Percentiles rank a stretch among this genome's conserved stretches.
phyloP scores from a whole-genome alignment of 2,888 invertebrate species.

The Amphipyra tragopoginis region DNA sequence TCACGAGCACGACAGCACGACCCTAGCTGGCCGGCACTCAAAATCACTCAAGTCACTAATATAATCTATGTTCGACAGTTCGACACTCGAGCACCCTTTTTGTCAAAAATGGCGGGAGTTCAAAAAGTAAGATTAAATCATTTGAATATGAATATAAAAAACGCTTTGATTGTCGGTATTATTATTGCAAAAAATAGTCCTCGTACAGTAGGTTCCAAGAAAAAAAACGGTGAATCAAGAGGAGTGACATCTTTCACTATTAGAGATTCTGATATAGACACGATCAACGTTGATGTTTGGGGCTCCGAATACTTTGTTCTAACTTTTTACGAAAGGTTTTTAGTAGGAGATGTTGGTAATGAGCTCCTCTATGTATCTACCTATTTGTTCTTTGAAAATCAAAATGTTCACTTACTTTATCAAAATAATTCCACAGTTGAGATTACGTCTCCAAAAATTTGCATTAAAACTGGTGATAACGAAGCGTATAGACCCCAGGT shows the following conservation, averaged over 20 bases:
- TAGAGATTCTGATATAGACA: slow-evolving; percentile 92
- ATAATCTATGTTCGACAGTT: too few species aligned
- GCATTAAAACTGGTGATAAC: slow-evolving; percentile 87
- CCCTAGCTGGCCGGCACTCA: too few species aligned
- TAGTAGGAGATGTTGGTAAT: slow-evolving; percentile 93
- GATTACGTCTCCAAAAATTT: slow-evolving; percentile 92
- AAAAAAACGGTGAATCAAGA: slow-evolving; percentile 87
- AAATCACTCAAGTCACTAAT: too few species aligned
- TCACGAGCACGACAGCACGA: too few species aligned
- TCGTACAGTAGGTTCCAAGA: slow-evolving; percentile 85
- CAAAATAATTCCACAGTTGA: slow-evolving; percentile 88
- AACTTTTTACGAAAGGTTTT: slow-evolving; percentile 91
- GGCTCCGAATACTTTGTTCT: slow-evolving; percentile 91
- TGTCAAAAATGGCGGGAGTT: slow-evolving; percentile 81
- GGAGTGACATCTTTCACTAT: slow-evolving; percentile 94
- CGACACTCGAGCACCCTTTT: too few species aligned
- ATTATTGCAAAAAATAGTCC: slow-evolving; percentile 92
- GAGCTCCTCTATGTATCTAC: not conserved
- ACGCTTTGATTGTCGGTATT: slow-evolving; percentile 88
- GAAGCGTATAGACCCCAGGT: slow-evolving; percentile 92
- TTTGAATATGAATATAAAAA: slow-evolving; percentile 82
- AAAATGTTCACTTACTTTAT: not conserved
- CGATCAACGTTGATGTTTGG: slow-evolving; percentile 94
- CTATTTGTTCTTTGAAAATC: not conserved
- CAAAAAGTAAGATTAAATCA: slow-evolving; percentile 80